phyloP scores from a whole-genome alignment of 2,797 vertebrate genomes.

The Ispidina lecontei region DNA sequence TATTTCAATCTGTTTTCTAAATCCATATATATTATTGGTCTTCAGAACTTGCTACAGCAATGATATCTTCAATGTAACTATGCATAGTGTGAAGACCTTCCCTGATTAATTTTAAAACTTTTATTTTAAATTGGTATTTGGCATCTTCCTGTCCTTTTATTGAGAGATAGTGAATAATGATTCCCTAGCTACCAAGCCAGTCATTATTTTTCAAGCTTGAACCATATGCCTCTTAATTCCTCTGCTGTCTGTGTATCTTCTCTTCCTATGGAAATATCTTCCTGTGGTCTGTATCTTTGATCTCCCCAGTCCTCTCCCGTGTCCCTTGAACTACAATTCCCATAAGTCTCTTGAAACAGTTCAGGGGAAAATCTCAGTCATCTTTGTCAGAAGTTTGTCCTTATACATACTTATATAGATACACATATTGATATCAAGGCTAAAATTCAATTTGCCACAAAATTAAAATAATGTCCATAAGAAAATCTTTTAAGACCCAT shows the following conservation, averaged over 20 bases:
- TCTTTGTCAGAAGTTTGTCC: not conserved
- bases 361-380: not conserved
- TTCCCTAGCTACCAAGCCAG: not conserved
- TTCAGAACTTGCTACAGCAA: not conserved
- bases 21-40: not conserved
- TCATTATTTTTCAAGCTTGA: not conserved
- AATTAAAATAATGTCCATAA: not conserved
- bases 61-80: not conserved
- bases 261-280: not conserved
- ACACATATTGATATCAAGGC: not conserved
- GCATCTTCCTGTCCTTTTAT: not conserved
- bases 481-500: not conserved
- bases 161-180: not conserved
- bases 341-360: not conserved
- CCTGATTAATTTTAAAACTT: not conserved
- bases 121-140: not conserved
- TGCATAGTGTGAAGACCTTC: not conserved
- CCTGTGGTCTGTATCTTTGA: not conserved
- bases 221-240: not conserved
- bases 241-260: not conserved
- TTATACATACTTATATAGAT: not conserved
- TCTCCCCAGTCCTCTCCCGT: not conserved
- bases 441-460: not conserved
- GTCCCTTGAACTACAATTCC: not conserved
- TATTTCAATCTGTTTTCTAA: not conserved